Evolutionary conservation across 2,888 invertebrate species (phyloP), one percentile per base, ranked within the genome.

Genomic region (Crematogaster levior): DNA sequence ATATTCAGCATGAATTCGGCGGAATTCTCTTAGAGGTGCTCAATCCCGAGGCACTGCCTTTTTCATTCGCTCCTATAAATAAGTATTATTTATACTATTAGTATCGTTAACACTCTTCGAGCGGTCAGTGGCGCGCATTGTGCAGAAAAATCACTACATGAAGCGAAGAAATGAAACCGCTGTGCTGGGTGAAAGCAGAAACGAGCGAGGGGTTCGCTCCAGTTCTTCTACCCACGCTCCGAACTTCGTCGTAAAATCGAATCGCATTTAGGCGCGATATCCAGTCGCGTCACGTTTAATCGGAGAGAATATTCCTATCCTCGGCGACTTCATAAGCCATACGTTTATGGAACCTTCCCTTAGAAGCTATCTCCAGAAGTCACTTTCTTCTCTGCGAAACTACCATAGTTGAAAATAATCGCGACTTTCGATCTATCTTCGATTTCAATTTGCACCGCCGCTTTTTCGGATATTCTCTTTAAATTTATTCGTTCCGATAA

Each of bases 131-230:
- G 21, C 21, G 15, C 9, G 3, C 12, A 27, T 73, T 21, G 40
- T 30, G 60, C 43, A 30, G 30, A 43, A 73, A 43, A 73, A 60
- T 73, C 51, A 37, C 18, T 21, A 24, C 12, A 0, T 30, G 58
- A 73, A 30, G 15, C 48, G 51, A 70, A 60, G 77, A 70, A 82
- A 80, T 48, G 56, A 74, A 53, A 74, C 66, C 58, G 68, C 10
- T 24, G 40, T 24, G 72, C 73, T 60, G 81, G 83, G 89, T 89
- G 89, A 89, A 89, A 89, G 89, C 83, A 85, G 89, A 83, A 83
- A 84, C 43, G 70, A 21, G 79, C 68, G 70, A 73, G 82, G 82
- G 85, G 60, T 21, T 7, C 77, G 88, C 82, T 89, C 84, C 84
- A 87, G 81, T 88, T 89, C 75, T 66, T 60, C 87, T 85, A 81